Evolutionary conservation across 2,113 vertebrate species (phyloP), one percentile per base, ranked within the genome.

Genomic region (Verasper variegatus): DNA sequence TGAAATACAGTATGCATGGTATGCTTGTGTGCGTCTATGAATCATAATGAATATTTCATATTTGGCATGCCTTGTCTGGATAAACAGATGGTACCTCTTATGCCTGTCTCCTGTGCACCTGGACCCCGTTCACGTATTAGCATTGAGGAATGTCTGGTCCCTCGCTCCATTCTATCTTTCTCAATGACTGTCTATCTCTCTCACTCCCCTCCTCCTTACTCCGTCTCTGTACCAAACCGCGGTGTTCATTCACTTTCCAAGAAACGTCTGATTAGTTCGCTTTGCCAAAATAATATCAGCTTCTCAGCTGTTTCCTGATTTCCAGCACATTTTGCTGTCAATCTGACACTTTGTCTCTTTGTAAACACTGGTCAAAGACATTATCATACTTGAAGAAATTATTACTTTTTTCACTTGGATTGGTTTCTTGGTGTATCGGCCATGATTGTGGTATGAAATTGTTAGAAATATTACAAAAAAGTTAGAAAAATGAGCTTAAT

Each of bases 31-130:
- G 72, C 68, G 20, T 67, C 70, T 67, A 71, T 82, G 83, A 88
- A 73, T 90, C 60, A 80, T 85, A 89, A 92, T 91, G 85, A 92
- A 90, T 87, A 74, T 86, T 84, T 87, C 73, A 89, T 86, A 79
- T 79, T 83, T 88, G 82, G 83, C 83, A 84, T 88, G 77, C 76
- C 75, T 74, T 54, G 88, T 85, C 85, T 87, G 76, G 62, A 74
- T 79, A 73, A 87, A 62, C 91, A 92, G 90, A 90, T 92, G 91
- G 86, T 86, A 14, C 74, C 68, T 82, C 78, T 80, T 20, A 71
- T 73, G 85, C 64, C 76, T 68, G 78, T 82, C 82, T 85, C 66
- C 75, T 31, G 82, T 72, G 88, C 92, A 92, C 86, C 91, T 91
- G 90, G 63, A 76, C 80, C 82, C 70, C 27, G 20, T 57, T 73